phyloP scores from a whole-genome alignment of 2,888 invertebrate species.

The Acrocyrtus sp. region DNA sequence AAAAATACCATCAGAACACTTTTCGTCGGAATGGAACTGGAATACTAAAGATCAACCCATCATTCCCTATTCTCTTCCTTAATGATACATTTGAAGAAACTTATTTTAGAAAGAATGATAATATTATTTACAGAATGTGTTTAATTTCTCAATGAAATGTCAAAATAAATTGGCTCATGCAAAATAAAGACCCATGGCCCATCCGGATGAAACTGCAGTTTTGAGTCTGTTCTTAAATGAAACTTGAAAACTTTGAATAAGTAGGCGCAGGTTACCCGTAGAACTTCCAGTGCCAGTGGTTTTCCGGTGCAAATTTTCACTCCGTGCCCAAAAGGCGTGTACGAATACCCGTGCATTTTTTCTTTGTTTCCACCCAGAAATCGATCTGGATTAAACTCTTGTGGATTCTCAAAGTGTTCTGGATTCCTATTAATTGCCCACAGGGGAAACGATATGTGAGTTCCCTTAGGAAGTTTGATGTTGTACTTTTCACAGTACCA shows the following conservation, averaged over 20 bases:
- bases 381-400: slow-evolving; percentile 44
- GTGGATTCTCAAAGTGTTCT: slow-evolving; percentile 41
- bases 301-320: slow-evolving; percentile 21
- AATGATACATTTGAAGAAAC: too few relatives aligned
- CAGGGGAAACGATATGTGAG: slow-evolving; percentile 22
- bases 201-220: slow-evolving; percentile 14
- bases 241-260: slow-evolving; percentile 13
- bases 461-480: slow-evolving; percentile 40
- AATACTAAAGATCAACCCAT: too few relatives aligned
- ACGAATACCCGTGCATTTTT: slow-evolving; percentile 20
- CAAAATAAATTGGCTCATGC: slow-evolving; percentile 21
- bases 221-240: slow-evolving; percentile 3
- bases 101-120: too few relatives aligned
- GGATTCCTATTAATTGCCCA: slow-evolving; percentile 44
- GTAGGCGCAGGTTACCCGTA: background rate
- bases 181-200: slow-evolving; percentile 12
- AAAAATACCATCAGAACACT: too few relatives aligned
- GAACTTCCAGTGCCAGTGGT: slow-evolving; percentile 12
- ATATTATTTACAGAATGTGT: too few relatives aligned
- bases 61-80: too few relatives aligned
- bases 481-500: slow-evolving; percentile 15
- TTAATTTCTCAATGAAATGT: background rate
- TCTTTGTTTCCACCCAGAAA: slow-evolving; percentile 21
- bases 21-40: too few relatives aligned
- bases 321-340: slow-evolving; percentile 14